phyloP scores from a whole-genome alignment of 2,797 vertebrate species.

The Bradypodion ventrale region DNA sequence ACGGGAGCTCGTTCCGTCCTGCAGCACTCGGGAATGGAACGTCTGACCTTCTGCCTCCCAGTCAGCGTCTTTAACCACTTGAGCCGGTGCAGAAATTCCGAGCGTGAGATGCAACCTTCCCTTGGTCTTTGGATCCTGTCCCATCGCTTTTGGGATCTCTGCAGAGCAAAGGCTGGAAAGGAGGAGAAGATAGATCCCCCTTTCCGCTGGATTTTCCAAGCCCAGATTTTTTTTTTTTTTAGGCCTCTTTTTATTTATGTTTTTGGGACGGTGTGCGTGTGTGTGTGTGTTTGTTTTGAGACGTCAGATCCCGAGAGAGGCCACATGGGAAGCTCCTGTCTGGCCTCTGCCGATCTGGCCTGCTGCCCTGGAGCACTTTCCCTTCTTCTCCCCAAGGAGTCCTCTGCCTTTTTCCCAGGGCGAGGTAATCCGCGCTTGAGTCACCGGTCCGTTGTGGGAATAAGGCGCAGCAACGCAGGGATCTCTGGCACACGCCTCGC shows the following conservation, averaged over 20 bases:
- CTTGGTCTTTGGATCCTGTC: not conserved
- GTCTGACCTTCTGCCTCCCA: no score
- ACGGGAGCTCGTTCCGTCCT: no score
- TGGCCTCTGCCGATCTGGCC: not conserved
- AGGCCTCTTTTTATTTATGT: no score
- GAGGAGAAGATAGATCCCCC: no score
- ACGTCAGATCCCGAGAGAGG: not conserved
- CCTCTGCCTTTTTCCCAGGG: not conserved
- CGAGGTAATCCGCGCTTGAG: not conserved
- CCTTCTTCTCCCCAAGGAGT: not conserved
- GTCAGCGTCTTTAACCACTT: no score
- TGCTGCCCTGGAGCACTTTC: not conserved
- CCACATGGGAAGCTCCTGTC: not conserved
- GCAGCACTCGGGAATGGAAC: no score
- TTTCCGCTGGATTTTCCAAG: not conserved
- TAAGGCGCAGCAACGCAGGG: not conserved
- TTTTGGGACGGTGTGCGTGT: no score
- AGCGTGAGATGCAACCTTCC: not conserved
- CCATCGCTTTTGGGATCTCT: not conserved
- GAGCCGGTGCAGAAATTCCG: not conserved
- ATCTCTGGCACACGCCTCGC: accelerated
- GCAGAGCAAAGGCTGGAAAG: not conserved
- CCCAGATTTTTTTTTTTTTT: not conserved
- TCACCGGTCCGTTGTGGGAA: no score
- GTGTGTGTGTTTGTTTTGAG: not conserved